phyloP scores from a whole-genome alignment of 2,113 vertebrate genomes.

The Psilopogon haemacephalus region DNA sequence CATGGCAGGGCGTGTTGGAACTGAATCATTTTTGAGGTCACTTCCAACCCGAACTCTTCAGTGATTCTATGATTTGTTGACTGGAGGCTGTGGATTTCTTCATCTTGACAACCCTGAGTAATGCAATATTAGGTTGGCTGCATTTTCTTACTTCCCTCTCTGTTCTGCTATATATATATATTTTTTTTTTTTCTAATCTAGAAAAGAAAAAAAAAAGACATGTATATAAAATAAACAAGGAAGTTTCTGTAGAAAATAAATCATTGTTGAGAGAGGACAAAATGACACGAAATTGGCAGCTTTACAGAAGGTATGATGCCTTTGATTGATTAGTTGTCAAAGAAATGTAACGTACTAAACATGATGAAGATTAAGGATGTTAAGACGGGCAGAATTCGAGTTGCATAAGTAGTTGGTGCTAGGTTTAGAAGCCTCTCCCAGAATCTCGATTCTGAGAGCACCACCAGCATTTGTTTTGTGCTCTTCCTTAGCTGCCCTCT shows the following conservation, averaged over 20 bases:
- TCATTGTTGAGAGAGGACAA: conserved; percentile 55
- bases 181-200: conserved; percentile 18
- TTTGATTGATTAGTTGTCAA: conserved; percentile 74
- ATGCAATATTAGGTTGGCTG: neutral
- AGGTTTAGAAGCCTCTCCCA: conserved; percentile 37
- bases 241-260: conserved; percentile 61
- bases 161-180: neutral
- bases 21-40: too few species aligned
- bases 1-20: too few species aligned
- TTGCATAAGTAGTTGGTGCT: conserved; percentile 54
- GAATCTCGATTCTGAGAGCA: conserved; percentile 50
- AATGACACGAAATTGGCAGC: conserved; percentile 63
- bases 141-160: neutral
- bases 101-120: neutral
- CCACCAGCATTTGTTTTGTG: conserved; percentile 39
- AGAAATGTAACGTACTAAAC: conserved; percentile 69
- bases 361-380: conserved; percentile 61
- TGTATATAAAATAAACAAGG: conserved; percentile 59
- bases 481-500: conserved; percentile 36
- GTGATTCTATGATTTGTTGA: neutral
- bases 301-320: conserved; percentile 57
- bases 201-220: neutral
- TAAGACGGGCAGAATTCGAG: conserved; percentile 60
- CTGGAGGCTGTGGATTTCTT: neutral
- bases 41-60: too few species aligned